A percentile compares a stretch with the other conserved stretches of the same genome.
These are phyloP conservation scores for Pseudomyrmex flavicornis DNA, from an alignment of 1,140 invertebrate species.

Conservation along the genomic window DNA sequence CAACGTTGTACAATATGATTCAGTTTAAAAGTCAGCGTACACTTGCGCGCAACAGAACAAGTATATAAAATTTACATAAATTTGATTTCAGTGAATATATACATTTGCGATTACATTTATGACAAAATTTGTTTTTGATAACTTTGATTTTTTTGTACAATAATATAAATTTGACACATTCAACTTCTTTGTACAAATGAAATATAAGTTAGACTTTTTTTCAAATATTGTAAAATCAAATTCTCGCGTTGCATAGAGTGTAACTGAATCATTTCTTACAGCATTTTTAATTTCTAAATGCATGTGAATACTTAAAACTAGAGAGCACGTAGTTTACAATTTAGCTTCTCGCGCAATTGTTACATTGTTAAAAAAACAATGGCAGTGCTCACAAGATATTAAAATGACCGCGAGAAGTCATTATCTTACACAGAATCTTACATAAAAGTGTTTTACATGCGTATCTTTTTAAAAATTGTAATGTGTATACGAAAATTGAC, in stretches of 20 bases:
- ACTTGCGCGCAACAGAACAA: constrained; percentile 6
- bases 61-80: background rate
- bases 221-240: background rate
- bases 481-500: too few relatives aligned
- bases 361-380: constrained; percentile 14
- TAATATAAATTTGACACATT: too few relatives aligned
- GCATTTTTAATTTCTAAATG: background rate
- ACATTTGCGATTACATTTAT: background rate
- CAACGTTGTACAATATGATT: constrained; percentile 49
- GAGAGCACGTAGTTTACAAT: constrained; percentile 25
- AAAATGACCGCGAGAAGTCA: constrained; percentile 7
- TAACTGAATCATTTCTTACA: constrained; percentile 59
- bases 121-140: too few relatives aligned
- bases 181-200: background rate
- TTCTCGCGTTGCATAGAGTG: constrained; percentile 19
- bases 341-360: background rate
- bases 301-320: constrained; percentile 23
- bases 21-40: constrained; percentile 1
- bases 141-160: too few relatives aligned
- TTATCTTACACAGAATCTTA: background rate
- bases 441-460: too few relatives aligned
- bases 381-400: background rate
- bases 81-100: background rate
- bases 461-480: too few relatives aligned
- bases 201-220: background rate